Evolutionary conservation across 2,797 vertebrate genomes (phyloP), one percentile per base, ranked within the genome.

Genomic region (Xenops minutus): DNA sequence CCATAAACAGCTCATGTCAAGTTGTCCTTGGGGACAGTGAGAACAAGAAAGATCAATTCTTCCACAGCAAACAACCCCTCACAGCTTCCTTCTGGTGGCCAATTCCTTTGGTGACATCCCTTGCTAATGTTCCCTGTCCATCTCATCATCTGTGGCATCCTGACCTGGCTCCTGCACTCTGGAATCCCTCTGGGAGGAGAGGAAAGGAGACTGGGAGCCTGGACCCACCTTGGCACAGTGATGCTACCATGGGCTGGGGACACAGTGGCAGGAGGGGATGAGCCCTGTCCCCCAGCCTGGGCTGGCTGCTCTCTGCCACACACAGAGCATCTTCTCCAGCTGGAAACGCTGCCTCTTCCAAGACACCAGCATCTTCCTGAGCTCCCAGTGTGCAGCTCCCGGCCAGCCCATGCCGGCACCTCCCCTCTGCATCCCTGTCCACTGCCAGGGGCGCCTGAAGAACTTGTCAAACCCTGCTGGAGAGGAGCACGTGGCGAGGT

Each of bases 231-330:
- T 2, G 0, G 36, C 29, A 12, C 30, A 3, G 64, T 0, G 18
- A 2, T 27, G 62, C 29, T 34, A 23, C 64, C 1, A 0, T 0
- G 0, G 20, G 15, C 1, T 1, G 9, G 22, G 79, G 37, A 66
- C 19, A 5, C 0, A 1, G 24, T 5, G 75, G 49, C 58, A 59
- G 64, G 22, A 69, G 49, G n/a, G 24, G 26, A 56, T 0, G 10
- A 84, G n/a, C 30, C 27, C 29, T 6, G 63, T 36, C 18, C 49
- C 20, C 32, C 5, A 0, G 15, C 26, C 62, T 2, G 24, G 81
- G 17, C n/a, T 43, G 49, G 34, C 43, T 51, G 61, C 52, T 82
- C 52, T 76, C 56, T 27, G 69, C 44, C n/a, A 8, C 2, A 2
- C 15, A 7, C 0, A 14, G 16, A 14, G 16, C 75, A 14, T 30